These are phyloP conservation scores for Ptyas mucosa DNA, from an alignment of 2,113 vertebrate genomes.

Conservation along the genomic window DNA sequence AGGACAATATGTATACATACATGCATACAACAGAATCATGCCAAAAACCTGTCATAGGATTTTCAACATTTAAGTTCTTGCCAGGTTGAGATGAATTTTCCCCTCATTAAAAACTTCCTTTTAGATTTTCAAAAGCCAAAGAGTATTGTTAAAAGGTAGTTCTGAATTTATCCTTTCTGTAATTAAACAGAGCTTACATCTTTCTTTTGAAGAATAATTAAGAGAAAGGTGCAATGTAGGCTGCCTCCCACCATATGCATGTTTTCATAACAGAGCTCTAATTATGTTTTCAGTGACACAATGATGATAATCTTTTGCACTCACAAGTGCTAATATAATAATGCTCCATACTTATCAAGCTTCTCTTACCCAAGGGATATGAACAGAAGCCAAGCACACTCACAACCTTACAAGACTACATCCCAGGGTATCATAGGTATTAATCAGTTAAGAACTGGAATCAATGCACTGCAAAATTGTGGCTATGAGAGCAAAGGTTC, in stretches of 20 bases:
- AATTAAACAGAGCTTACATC: slow-evolving; percentile 49
- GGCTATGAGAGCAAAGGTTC: not conserved
- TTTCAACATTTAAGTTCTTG: not conserved
- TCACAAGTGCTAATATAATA: slow-evolving; percentile 37
- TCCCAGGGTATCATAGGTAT: slow-evolving; percentile 42
- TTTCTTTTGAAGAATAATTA: slow-evolving; percentile 50
- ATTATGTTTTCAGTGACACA: slow-evolving; percentile 46
- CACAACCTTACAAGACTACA: slow-evolving; percentile 40
- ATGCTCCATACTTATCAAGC: slow-evolving; percentile 44
- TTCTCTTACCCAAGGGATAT: slow-evolving; percentile 44
- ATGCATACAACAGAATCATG: not conserved
- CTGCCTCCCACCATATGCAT: slow-evolving; percentile 35
- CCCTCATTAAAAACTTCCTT: not conserved
- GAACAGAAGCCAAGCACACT: slow-evolving; percentile 23
- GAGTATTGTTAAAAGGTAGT: slow-evolving; percentile 44
- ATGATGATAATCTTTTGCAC: slow-evolving; percentile 48
- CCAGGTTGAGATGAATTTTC: not conserved
- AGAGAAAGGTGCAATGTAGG: slow-evolving; percentile 46
- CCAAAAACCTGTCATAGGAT: not conserved
- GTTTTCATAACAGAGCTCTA: slow-evolving; percentile 51
- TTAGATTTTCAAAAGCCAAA: slow-evolving; percentile 31
- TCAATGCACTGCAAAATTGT: not conserved
- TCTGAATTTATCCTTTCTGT: slow-evolving; percentile 38
- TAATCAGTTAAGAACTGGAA: slow-evolving; percentile 32
- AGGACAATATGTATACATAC: not conserved